These are phyloP conservation scores for Cecropterus lyciades DNA, from an alignment of 1,140 invertebrate genomes.

Conservation along the genomic window DNA sequence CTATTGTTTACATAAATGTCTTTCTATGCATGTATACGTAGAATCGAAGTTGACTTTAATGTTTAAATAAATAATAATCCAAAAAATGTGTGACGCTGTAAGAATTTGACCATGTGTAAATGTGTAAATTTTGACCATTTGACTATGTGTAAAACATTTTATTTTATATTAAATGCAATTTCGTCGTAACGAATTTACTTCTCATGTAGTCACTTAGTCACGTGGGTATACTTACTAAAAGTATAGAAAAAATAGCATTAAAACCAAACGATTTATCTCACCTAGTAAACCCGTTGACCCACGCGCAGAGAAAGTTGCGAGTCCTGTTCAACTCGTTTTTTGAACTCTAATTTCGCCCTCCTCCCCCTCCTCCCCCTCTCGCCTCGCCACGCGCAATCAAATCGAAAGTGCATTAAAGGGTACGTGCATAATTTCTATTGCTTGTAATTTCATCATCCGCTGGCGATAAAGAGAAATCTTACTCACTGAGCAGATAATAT, in stretches of 20 bases:
- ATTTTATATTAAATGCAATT: no score
- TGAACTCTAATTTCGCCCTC: conserved; percentile 17
- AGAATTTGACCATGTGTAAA: no score
- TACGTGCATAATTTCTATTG: conserved; percentile 14
- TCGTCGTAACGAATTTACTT: no score
- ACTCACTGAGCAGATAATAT: conserved; percentile 7
- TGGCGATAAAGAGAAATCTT: conserved; percentile 19
- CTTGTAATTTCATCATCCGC: conserved; percentile 23
- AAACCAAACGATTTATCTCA: conserved; percentile 13
- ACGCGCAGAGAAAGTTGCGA: conserved; percentile 9
- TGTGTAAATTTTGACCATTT: no score
- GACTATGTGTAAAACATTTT: no score
- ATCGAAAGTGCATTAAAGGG: conserved; percentile 28
- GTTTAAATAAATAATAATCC: no score
- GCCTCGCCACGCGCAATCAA: conserved; percentile 9
- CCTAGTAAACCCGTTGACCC: conserved; percentile 18
- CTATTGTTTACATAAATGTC: no score
- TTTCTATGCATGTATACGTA: no score
- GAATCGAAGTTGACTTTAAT: no score
- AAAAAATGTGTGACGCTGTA: no score
- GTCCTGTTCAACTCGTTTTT: conserved; percentile 25
- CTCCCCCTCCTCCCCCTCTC: neutral
- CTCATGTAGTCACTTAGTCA: no score
- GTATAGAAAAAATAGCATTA: conserved; percentile 1
- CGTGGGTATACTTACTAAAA: no score